phyloP scores from a whole-genome alignment of 1,140 invertebrate genomes.

The Eciton burchellii region DNA sequence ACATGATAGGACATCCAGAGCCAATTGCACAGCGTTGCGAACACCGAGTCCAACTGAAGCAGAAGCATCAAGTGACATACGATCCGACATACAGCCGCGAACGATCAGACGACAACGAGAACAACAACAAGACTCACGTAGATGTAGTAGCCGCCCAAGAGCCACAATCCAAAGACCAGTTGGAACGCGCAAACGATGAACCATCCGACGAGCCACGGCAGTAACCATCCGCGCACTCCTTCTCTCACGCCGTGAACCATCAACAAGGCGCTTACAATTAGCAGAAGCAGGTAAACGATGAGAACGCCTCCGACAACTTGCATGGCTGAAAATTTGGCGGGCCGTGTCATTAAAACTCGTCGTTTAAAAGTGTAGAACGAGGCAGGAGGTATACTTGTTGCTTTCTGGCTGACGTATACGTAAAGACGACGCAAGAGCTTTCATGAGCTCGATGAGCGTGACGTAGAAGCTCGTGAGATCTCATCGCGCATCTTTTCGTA shows the following conservation, averaged over 20 bases:
- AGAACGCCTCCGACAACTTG: slow-evolving; percentile 90
- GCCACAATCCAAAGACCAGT: slow-evolving; percentile 92
- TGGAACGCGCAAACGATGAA: slow-evolving; percentile 91
- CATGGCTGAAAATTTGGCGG: slow-evolving; percentile 88
- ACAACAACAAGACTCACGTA: slow-evolving; percentile 89
- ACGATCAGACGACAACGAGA: not conserved
- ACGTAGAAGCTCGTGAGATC: no score
- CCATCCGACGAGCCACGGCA: slow-evolving; percentile 93
- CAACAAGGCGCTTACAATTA: slow-evolving; percentile 89
- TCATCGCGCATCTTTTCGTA: no score
- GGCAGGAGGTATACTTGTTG: not conserved
- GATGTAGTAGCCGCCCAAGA: slow-evolving; percentile 94
- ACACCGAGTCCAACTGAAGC: slow-evolving; percentile 91
- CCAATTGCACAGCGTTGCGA: slow-evolving; percentile 91
- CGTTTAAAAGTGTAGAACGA: no score
- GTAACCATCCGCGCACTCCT: slow-evolving; percentile 90
- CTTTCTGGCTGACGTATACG: not conserved
- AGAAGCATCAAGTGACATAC: slow-evolving; percentile 67
- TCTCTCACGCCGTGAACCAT: slow-evolving; percentile 87
- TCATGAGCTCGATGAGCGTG: not conserved
- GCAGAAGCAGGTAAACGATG: slow-evolving; percentile 89
- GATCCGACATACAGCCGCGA: slow-evolving; percentile 8
- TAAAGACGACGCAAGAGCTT: not conserved
- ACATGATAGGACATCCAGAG: slow-evolving; percentile 94
- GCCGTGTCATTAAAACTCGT: no score